Conservation (phyloP, 2,797 vertebrate genomes). For the Eremophila alpestris region DNA sequence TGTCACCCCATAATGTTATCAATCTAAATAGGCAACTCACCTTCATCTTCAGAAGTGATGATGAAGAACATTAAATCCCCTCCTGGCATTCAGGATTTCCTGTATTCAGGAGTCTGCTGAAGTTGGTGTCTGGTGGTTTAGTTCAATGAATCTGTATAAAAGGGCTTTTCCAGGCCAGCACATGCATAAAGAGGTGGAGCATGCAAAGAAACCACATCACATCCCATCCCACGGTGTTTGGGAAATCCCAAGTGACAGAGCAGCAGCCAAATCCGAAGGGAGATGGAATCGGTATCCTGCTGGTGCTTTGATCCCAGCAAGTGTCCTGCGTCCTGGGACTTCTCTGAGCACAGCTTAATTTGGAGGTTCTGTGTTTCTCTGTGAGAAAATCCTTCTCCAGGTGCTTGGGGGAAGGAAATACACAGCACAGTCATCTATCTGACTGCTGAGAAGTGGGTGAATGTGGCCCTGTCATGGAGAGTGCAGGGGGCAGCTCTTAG, state of each 20-base stretch:
- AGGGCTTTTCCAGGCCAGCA: background rate
- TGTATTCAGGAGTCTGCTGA: background rate
- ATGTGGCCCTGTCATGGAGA: background rate
- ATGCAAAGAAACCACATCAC: background rate
- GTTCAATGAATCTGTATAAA: background rate
- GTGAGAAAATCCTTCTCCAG: background rate
- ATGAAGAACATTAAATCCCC: background rate
- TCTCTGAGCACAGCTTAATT: background rate
- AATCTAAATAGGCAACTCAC: background rate
- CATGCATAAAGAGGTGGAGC: background rate
- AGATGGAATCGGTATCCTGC: background rate
- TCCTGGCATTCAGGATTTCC: background rate
- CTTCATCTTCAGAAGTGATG: background rate
- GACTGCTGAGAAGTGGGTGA: background rate
- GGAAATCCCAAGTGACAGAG: background rate
- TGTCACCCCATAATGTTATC: background rate
- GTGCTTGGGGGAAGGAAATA: background rate
- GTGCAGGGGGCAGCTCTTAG: background rate
- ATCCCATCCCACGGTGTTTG: background rate
- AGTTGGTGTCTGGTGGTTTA: background rate
- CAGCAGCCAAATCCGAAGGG: background rate
- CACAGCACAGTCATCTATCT: accelerated
- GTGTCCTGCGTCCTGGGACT: background rate
- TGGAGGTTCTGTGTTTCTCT: background rate
- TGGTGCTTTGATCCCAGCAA: background rate